phyloP scores from a whole-genome alignment of 2,797 vertebrate species.

The Aphelocoma californica region DNA sequence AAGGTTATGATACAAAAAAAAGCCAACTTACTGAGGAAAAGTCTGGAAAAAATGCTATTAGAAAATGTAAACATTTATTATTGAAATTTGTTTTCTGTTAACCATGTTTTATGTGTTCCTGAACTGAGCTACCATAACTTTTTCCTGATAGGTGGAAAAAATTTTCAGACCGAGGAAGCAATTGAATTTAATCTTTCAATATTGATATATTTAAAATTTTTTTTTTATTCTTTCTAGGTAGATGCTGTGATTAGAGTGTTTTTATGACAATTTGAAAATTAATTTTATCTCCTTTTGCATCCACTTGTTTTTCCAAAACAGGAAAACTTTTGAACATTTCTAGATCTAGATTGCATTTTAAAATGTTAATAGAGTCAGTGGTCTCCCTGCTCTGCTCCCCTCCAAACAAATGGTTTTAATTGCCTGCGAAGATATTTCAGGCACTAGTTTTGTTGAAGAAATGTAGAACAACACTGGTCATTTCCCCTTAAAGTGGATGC shows the following conservation, averaged over 20 bases:
- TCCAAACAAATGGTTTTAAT: background rate
- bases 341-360: background rate
- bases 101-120: background rate
- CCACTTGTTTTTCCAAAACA: background rate
- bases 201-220: background rate
- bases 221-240: background rate
- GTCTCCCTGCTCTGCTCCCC: background rate
- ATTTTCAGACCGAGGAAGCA: background rate
- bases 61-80: background rate
- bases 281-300: background rate
- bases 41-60: background rate
- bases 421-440: constrained; percentile 20
- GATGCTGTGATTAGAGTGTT: background rate
- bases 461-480: background rate
- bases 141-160: background rate
- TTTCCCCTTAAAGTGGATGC: background rate
- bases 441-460: background rate
- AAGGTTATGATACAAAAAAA: background rate
- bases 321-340: background rate
- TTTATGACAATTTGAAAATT: background rate
- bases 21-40: background rate
- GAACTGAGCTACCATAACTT: background rate
- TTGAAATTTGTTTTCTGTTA: background rate
- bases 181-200: background rate
- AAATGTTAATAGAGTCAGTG: background rate